Base-by-base conservation (phyloP, 2,888 invertebrate species). In the Thumatha senex region DNA sequence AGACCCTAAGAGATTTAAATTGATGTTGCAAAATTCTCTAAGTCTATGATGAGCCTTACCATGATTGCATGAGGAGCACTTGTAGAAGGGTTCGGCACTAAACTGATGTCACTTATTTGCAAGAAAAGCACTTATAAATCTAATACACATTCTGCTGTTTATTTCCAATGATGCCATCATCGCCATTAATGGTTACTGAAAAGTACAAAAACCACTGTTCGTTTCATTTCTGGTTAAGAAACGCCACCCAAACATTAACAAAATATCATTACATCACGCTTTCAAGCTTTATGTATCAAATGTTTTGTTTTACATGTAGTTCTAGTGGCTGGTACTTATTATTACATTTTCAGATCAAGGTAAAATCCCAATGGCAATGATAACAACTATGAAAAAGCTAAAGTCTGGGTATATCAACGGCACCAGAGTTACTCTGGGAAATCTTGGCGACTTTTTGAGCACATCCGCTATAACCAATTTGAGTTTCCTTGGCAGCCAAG, bases 351-450 rank as follows among this genome's bases (percentile, higher is more conserved):
- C 82, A 97, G 98, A 98, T 91, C 95, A 98, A 86, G 97, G 96
- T 53, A 96, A 95, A 87, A 96, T 98, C 57, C 98, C 98, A 0
- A 92, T 97, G 80, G 97, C 98, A 0, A 97, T 99, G 95, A 96
- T 99, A 67, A 98, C 98, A 1, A 99, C 99, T 1, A 97, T 99
- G 94, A 98, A 98, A 79, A 99, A 99, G 86, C 91, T 99, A 3
- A 98, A 98, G 84, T 98, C 98, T 54, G 99, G 99, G 9, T 99
- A 99, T 80, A 98, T 99, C 47, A 98, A 98, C 78, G 99, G 99
- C n/a, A 99, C 99, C 0, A 94, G 99, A 70, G 99, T 99, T 0
- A 97, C 98, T 51, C 90, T 99, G 54, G 99, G 99, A n/a, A 96
- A 96, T 79, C 89, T 99, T 30, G 96, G 96, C 60, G 99, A 99